Evolutionary conservation across 1,140 invertebrate genomes (phyloP).

Genomic region (Limonius californicus): DNA sequence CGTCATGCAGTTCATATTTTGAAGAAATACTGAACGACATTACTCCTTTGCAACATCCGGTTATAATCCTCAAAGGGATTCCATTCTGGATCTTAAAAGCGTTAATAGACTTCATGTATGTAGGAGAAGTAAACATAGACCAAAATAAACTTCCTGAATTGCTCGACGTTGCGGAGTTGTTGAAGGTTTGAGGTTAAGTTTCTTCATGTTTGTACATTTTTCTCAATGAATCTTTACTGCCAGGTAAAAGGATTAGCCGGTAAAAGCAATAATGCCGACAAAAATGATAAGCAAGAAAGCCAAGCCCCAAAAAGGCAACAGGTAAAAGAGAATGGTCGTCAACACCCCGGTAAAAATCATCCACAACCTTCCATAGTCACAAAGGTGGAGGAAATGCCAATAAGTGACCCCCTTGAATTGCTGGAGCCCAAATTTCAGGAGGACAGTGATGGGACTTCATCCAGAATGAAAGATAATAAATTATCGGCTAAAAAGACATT

Average conservation of each 20-base stretch:
- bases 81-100: slow-evolving; percentile 53
- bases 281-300: neutral
- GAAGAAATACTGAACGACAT: slow-evolving; percentile 56
- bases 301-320: neutral
- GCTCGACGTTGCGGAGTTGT: slow-evolving; percentile 46
- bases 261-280: slow-evolving; percentile 15
- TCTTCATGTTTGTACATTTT: neutral
- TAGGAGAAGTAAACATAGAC: slow-evolving; percentile 52
- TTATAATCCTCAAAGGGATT: slow-evolving; percentile 61
- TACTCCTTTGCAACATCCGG: slow-evolving; percentile 61
- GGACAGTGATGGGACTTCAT: neutral
- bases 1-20: slow-evolving; percentile 63
- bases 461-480: neutral
- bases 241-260: slow-evolving; percentile 43
- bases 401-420: slow-evolving; percentile 2
- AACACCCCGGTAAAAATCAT: no score
- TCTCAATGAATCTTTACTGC: neutral
- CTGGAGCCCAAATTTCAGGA: neutral
- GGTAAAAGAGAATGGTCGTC: neutral
- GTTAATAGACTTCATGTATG: slow-evolving; percentile 57
- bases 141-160: slow-evolving; percentile 47
- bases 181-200: slow-evolving; percentile 43
- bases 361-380: neutral
- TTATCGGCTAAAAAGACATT: neutral
- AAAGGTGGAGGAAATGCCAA: slow-evolving; percentile 9